These are phyloP conservation scores for Anseranas semipalmata DNA, from an alignment of 2,113 vertebrate genomes.

Conservation along the genomic window DNA sequence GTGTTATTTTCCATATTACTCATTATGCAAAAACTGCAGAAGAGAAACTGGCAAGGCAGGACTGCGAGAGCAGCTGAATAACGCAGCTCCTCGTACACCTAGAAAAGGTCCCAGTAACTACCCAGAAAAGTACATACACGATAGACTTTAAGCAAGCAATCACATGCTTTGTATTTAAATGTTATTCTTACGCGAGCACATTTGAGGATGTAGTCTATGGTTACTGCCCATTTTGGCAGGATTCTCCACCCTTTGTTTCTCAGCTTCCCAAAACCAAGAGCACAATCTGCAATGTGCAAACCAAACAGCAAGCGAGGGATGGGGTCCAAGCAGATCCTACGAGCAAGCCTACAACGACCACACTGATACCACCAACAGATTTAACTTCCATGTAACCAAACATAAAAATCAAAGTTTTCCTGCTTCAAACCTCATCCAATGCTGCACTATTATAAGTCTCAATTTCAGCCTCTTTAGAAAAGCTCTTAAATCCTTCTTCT, in stretches of 20 bases:
- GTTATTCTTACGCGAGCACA: neutral
- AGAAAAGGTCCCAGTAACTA: neutral
- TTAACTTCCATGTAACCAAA: neutral
- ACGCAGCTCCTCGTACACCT: rapidly evolving
- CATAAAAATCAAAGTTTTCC: conserved; percentile 38
- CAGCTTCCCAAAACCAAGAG: neutral
- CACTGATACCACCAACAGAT: neutral
- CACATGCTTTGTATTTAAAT: neutral
- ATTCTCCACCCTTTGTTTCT: neutral
- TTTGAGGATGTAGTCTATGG: neutral
- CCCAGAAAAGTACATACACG: neutral
- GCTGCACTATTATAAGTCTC: neutral
- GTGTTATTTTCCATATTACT: neutral
- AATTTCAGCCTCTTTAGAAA: conserved; percentile 19
- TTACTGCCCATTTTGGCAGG: conserved; percentile 20
- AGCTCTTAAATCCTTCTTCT: neutral
- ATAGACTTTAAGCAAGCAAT: neutral
- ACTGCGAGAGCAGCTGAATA: neutral
- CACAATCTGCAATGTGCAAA: neutral
- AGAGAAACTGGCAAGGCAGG: neutral
- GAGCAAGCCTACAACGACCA: neutral
- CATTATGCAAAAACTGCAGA: neutral
- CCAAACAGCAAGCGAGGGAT: neutral
- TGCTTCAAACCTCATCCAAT: conserved; percentile 18
- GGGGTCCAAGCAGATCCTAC: neutral